Evolutionary conservation across 2,113 vertebrate species (phyloP), one percentile per base, ranked within the genome.

Genomic region (Neodontobutis hainanensis): DNA sequence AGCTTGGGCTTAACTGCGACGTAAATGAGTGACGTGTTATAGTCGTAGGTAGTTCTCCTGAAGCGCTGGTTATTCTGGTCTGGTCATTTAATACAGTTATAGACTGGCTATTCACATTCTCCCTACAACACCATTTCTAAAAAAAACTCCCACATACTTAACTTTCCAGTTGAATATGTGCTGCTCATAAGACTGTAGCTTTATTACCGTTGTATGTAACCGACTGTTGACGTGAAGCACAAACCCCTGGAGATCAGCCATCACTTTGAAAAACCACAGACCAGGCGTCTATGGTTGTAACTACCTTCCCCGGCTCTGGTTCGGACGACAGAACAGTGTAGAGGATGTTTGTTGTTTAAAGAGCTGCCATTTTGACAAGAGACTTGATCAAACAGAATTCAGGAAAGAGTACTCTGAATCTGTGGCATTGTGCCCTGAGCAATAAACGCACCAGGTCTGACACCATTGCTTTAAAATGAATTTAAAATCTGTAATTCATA

Each of bases 161-260:
- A 52, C 64, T 65, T 81, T 49, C 65, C 73, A 62, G 71, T 78
- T 46, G 42, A 66, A 59, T 75, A 51, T 64, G 67, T 82, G 73
- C 73, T 79, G 81, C 85, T 78, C 47, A 73, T 75, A 75, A 80
- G 65, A 76, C 82, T 77, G 76, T 88, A 87, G 85, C 84, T 86
- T 86, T 85, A 91, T 87, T 72, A 88, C 82, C 85, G 79, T 83
- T 80, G 75, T 89, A 40, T 82, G 85, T 85, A 86, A 81, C 85
- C 79, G 86, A 91, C 87, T 91, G 88, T 90, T 89, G 82, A 85
- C 59, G 76, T 85, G 77, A 90, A 90, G 87, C 89, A 90, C 87
- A 89, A 87, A 85, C 75, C 72, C 70, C 81, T 83, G 84, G 85
- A 89, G 70, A 86, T 87, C 68, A 90, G 88, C 87, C 89, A 90